Base-by-base conservation (phyloP, 2,888 invertebrate genomes). In the Tillus elongatus region DNA sequence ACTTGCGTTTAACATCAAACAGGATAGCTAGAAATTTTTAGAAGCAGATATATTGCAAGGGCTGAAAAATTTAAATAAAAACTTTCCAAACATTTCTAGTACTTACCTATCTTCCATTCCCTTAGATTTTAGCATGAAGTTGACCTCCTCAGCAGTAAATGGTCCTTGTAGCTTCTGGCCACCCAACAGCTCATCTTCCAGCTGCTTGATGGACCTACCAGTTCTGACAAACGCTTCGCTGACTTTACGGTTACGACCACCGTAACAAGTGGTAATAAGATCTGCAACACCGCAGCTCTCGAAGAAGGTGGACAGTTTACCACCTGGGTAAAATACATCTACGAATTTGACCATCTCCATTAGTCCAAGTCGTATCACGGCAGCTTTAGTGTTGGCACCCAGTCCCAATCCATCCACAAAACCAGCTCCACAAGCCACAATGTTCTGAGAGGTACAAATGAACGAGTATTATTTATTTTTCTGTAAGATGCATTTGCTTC, bases 301-400 rank as follows among this genome's bases (percentile, higher is more conserved):
- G 61, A 98, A 88, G 74, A 97, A 98, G 2, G 97, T 97, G 36
- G 85, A 75, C 30, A 92, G 71, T 63, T 89, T 85, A 54, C 91
- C 83, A 43, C 88, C 88, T 0, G 90, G 85, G 65, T 90, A 95
- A 71, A 92, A 93, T 9, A 85, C 78, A 53, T 93, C 87, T 19
- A 91, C 88, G 65, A 96, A 98, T 63, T 90, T 86, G 54, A 97
- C 89, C 89, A 96, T 97, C 70, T 98, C 98, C 93, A 97, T 96
- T 9, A 98, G 77, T 13, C 98, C 98, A 35, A 98, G 73, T 34
- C 98, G 79, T 60, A 98, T 97, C 8, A 98, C 88, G 0, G 98
- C 98, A 2, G 98, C 96, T 66, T 98, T 98, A 12, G 97, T 97
- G 67, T 98, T 98, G 69, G 97, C 97, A 2, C 97, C 97, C 44